Percentiles rank a stretch among this genome's conserved stretches.
Evolutionary conservation across 2,888 invertebrate species (phyloP).

Genomic region (Alviniconcha strummeri): DNA sequence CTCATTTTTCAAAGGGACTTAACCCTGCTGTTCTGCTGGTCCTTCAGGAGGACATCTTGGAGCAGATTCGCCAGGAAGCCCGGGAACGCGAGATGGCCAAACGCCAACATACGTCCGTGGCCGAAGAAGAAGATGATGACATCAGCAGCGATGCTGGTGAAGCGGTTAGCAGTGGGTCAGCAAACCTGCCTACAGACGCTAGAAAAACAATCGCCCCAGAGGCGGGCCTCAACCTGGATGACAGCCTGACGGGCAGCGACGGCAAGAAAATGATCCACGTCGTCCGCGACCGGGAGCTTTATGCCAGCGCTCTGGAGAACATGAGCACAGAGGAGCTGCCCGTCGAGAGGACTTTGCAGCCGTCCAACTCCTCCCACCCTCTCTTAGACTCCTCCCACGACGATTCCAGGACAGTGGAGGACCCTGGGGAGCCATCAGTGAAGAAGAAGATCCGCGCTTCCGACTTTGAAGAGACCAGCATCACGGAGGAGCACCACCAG

Average conservation of each 20-base stretch:
- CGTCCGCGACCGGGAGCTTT: constrained; percentile 24
- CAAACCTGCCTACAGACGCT: background rate
- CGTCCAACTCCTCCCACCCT: constrained; percentile 3
- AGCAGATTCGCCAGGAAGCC: constrained; percentile 29
- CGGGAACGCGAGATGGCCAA: background rate
- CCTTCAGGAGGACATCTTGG: constrained; percentile 26
- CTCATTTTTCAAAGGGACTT: too few relatives aligned
- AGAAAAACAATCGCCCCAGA: constrained; percentile 4
- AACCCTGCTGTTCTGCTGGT: background rate
- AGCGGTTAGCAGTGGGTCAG: background rate
- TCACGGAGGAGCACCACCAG: background rate
- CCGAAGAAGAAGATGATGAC: background rate
- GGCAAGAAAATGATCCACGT: constrained; percentile 26
- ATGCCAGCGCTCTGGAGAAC: constrained; percentile 23
- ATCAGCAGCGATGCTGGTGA: background rate
- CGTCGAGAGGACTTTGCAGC: background rate
- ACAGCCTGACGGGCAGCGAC: constrained; percentile 13
- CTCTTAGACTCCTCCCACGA: background rate
- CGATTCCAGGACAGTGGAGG: background rate
- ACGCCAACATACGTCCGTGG: constrained; percentile 7
- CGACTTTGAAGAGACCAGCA: background rate
- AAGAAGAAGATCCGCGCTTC: background rate
- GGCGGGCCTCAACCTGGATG: constrained; percentile 17
- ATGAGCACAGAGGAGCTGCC: background rate
- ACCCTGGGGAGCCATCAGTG: background rate